phyloP scores from a whole-genome alignment of 2,888 invertebrate genomes.

The Dendrolimus pini region DNA sequence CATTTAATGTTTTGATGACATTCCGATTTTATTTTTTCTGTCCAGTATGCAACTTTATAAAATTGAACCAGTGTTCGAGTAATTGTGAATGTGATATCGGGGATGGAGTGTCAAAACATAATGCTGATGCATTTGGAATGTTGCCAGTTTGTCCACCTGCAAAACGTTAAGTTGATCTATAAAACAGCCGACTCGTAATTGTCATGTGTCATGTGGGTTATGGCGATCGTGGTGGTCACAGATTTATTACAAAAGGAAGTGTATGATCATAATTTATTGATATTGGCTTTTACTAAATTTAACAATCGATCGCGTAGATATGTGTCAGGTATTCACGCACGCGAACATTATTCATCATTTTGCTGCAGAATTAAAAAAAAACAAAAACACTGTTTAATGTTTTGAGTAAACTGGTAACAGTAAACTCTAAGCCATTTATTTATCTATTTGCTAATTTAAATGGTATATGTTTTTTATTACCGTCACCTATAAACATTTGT shows the following conservation, averaged over 20 bases:
- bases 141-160: constrained; percentile 13
- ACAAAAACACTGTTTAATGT: too few relatives aligned
- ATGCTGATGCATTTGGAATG: constrained; percentile 10
- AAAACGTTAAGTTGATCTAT: neutral
- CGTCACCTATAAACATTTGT: too few relatives aligned
- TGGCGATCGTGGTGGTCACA: neutral
- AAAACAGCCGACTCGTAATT: neutral
- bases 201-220: neutral
- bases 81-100: neutral
- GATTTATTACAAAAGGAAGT: neutral
- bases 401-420: too few relatives aligned
- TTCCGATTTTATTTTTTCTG: too few relatives aligned
- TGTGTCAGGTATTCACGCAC: neutral
- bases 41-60: too few relatives aligned
- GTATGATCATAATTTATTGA: neutral
- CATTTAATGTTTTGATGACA: too few relatives aligned
- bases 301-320: neutral
- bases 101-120: constrained; percentile 6
- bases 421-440: too few relatives aligned
- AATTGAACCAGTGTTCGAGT: too few relatives aligned
- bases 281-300: neutral
- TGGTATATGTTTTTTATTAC: too few relatives aligned
- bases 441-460: too few relatives aligned
- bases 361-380: too few relatives aligned
- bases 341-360: neutral